Evolutionary conservation across 1,140 invertebrate genomes (phyloP).

Genomic region (Antheraea pernyi): DNA sequence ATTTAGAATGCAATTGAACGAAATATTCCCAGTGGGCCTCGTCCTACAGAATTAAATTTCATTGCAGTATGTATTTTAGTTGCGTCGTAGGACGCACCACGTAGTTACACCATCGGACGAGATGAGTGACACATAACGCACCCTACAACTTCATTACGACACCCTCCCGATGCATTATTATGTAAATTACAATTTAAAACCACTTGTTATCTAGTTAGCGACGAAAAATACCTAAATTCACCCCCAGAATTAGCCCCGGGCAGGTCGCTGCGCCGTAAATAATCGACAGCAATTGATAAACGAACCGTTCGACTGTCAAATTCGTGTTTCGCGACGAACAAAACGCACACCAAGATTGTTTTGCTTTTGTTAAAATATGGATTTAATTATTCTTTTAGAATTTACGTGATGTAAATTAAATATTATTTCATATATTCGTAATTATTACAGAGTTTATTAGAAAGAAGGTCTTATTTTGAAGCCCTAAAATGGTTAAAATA

Average conservation of each 20-base stretch:
- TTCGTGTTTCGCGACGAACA: slow-evolving; percentile 71
- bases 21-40: not conserved
- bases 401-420: no score
- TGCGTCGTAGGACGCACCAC: no score
- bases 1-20: not conserved
- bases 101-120: slow-evolving; percentile 3
- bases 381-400: no score
- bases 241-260: slow-evolving; percentile 63
- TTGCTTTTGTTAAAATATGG: slow-evolving; percentile 8
- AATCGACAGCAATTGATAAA: slow-evolving; percentile 76
- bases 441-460: no score
- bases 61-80: slow-evolving; percentile 10
- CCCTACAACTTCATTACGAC: slow-evolving; percentile 41
- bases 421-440: slow-evolving; percentile 18
- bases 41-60: not conserved
- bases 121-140: slow-evolving; percentile 24
- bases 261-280: slow-evolving; percentile 58
- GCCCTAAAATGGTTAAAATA: no score
- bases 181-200: slow-evolving; percentile 77
- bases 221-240: slow-evolving; percentile 71
- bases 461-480: no score
- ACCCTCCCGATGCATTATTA: slow-evolving; percentile 55
- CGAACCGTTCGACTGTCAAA: slow-evolving; percentile 73
- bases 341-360: slow-evolving; percentile 43
- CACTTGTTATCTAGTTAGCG: slow-evolving; percentile 78